Percentiles rank a stretch among this genome's conserved stretches.
Evolutionary conservation across 1,140 invertebrate species (phyloP).

Genomic region (Bursaphelenchus mucronatus): DNA sequence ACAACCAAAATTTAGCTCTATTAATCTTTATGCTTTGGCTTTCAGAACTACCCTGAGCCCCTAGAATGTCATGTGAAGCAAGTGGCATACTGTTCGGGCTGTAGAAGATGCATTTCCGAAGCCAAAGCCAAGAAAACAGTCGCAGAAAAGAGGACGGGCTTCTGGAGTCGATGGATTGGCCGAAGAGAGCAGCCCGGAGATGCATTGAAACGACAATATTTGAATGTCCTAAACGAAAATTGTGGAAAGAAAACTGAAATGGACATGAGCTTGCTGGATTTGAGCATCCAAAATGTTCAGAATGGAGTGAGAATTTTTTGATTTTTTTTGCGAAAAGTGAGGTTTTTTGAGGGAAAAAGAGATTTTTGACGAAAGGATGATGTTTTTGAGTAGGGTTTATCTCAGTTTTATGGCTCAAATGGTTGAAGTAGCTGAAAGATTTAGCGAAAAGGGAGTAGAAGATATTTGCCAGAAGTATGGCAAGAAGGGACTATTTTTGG

Average conservation of each 20-base stretch:
- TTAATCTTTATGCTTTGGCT: neutral
- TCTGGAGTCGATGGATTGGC: slow-evolving; percentile 16
- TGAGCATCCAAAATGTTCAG: too few relatives aligned
- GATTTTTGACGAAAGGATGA: too few relatives aligned
- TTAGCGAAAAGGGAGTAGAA: too few relatives aligned
- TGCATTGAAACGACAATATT: neutral
- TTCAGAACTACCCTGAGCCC: slow-evolving; percentile 10
- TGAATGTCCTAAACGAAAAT: neutral
- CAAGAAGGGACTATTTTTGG: too few relatives aligned
- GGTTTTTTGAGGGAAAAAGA: too few relatives aligned
- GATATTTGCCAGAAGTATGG: too few relatives aligned
- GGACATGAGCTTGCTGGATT: too few relatives aligned
- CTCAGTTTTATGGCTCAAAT: too few relatives aligned
- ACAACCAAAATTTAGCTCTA: neutral
- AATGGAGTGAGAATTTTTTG: too few relatives aligned
- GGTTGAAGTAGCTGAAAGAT: too few relatives aligned
- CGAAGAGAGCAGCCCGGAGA: slow-evolving; percentile 13
- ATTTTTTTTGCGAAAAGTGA: too few relatives aligned
- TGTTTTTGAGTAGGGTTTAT: too few relatives aligned
- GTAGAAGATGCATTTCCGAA: slow-evolving; percentile 12
- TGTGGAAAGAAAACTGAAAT: neutral
- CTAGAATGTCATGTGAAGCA: neutral
- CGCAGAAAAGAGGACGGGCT: neutral
- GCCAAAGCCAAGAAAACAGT: neutral
- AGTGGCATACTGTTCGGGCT: slow-evolving; percentile 7